Percentiles rank a stretch among this genome's conserved stretches.
Evolutionary conservation across 2,888 invertebrate species (phyloP).

Genomic region (Fragum sueziense): DNA sequence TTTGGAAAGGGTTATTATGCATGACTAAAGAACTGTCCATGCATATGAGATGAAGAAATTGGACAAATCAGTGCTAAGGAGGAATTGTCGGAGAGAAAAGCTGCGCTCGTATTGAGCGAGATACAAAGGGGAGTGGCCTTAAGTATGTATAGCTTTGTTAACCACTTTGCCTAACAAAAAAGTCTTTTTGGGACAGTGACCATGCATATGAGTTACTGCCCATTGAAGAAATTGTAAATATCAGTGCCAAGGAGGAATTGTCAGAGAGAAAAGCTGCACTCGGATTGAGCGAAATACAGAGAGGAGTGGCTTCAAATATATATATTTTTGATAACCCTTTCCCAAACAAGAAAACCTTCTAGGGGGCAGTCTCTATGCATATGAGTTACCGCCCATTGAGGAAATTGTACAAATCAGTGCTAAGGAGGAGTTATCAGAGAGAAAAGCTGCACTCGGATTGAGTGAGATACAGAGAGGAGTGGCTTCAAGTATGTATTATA

Average conservation of each 20-base stretch:
- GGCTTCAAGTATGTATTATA: constrained; percentile 57
- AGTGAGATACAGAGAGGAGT: constrained; percentile 75
- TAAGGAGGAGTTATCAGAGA: constrained; percentile 71
- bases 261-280: constrained; percentile 63
- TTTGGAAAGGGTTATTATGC: no score
- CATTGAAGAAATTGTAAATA: constrained; percentile 72
- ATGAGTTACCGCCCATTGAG: constrained; percentile 86
- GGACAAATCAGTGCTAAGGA: no score
- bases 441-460: constrained; percentile 68
- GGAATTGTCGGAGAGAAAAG: no score
- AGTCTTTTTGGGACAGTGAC: no score
- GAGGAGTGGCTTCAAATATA: constrained; percentile 66
- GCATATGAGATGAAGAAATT: no score
- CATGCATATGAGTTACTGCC: constrained; percentile 89
- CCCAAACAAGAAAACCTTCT: no score
- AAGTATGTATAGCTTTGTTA: no score
- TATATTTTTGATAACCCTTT: no score
- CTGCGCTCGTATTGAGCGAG: no score
- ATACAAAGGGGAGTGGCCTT: no score
- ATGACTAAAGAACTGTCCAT: no score
- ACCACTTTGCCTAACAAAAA: no score
- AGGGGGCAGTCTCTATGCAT: constrained; percentile 85
- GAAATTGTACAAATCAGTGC: constrained; percentile 74
- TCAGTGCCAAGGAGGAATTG: constrained; percentile 75
- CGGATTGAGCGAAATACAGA: constrained; percentile 74